Base-by-base conservation (phyloP, 2,797 vertebrate species). In the Ispidina lecontei region DNA sequence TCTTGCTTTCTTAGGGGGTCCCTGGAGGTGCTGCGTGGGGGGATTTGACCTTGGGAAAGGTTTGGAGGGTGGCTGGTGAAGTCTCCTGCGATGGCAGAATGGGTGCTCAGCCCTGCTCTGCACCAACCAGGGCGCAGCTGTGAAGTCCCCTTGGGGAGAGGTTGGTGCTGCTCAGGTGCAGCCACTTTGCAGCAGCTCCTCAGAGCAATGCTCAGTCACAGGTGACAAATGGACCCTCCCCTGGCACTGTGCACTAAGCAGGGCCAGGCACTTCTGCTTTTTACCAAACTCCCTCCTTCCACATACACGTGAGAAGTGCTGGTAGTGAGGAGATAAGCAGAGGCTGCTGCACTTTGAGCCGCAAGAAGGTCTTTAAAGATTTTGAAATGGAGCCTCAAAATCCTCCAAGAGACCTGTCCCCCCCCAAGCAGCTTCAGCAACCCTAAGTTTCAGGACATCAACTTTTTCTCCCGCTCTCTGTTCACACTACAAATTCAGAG, bases 11-110 rank as follows among this genome's bases (percentile, higher is more conserved):
- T 31, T 49, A 21, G 56, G 67, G 93, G 70, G 69, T 91, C 67
- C 29, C 6, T 7, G 4, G 37, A 39, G 37, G 6, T n/a, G 74
- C 52, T 79, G 75, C 3, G 0, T 17, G 26, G 43, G 31, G 35
- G 41, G 17, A 17, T 13, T 22, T 85, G 91, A 93, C 95, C 91
- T 93, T 94, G 92, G 58, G 28, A 72, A 37, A 75, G 46, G 15
- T 63, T 79, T 9, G 29, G 37, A 29, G 52, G 65, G 74, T 10
- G 52, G 59, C n/a, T 64, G 58, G 0, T 0, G 1, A 10, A 18
- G 44, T 10, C 28, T 31, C 49, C 52, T n/a, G 47, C 6, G 1
- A 3, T 1, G 47, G 65, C 63, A 82, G 65, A 44, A 83, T 62
- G 58, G 12, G 1, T 28, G 23, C 37, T 39, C 37, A 39, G 37